A percentile compares a stretch with the other conserved stretches of the same genome.
Evolutionary conservation across 1,140 invertebrate species (phyloP).

Genomic region (Drosophila nebulosa): DNA sequence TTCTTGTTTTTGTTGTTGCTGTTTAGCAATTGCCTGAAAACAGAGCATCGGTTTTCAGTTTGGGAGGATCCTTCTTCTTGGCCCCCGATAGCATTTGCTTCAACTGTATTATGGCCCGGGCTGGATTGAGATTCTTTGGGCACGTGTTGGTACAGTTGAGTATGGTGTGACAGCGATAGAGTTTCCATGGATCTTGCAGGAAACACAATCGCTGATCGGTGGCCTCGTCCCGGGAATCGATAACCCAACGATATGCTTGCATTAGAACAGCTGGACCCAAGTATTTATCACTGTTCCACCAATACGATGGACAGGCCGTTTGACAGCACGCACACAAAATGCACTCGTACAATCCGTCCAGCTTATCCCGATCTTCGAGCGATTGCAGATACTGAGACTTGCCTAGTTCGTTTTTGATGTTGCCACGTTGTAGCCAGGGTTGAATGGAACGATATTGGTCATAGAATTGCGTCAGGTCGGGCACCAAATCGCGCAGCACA

Average conservation of each 20-base stretch:
- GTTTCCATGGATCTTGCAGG: conserved; percentile 93
- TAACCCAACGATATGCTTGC: conserved; percentile 97
- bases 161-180: conserved; percentile 96
- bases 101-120: conserved; percentile 95
- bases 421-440: conserved; percentile 93
- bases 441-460: conserved; percentile 95
- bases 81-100: conserved; percentile 94
- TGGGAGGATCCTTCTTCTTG: conserved; percentile 88
- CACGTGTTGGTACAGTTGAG: conserved; percentile 99
- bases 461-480: conserved; percentile 96
- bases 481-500: conserved; percentile 97
- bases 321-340: conserved; percentile 98
- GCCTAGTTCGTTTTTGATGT: conserved; percentile 84
- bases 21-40: conserved; percentile 5
- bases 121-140: conserved; percentile 98
- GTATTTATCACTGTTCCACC: conserved; percentile 99
- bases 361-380: conserved; percentile 92
- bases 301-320: conserved; percentile 97
- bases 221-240: conserved; percentile 96
- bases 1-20: not conserved
- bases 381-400: conserved; percentile 90
- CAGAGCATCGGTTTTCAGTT: conserved; percentile 83
- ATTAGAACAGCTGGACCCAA: conserved; percentile 96
- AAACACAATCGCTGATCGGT: conserved; percentile 89
- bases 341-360: conserved; percentile 98